Evolutionary conservation across 2,888 invertebrate genomes (phyloP), one percentile per base, ranked within the genome.

Genomic region (Noctua janthina): DNA sequence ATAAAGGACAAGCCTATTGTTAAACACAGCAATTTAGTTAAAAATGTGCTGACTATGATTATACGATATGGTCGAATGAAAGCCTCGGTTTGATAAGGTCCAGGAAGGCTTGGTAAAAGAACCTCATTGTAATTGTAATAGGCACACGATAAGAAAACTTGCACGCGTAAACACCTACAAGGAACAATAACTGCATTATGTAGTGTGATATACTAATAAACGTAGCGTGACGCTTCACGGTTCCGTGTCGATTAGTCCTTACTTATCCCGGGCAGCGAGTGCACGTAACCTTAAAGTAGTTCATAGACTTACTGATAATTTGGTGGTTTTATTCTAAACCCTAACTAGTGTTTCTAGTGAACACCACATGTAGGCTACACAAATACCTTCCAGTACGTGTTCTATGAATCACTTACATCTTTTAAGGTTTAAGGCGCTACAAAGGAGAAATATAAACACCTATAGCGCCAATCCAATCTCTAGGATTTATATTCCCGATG

Each of bases 61-160:
- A 49, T 49, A 35, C 20, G 6, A 4, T 1, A 68, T 4, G 13
- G 23, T 74, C 13, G 1, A 35, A 49, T n/a, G 17, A 74, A 74
- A 68, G 69, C 69, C 49, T 68, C 7, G 2, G 6, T 69, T 49
- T 68, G 17, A 67, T 23, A 67, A n/a, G 4, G 0, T 74, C 69
- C 35, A 10, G 35, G 35, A 78, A 54, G 29, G 17, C 67, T 13
- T 8, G 23, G 54, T 77, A 46, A 39, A 35, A 72, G 59, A 59
- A 70, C 43, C 23, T 59, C 54, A 64, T 64, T 79, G 66, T 78
- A 54, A n/a, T 43, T 29, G 23, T 78, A 39, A 59, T 10, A 46
- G 17, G 46, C 46, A 64, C 7, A 70, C 49, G 83, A 81, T 81
- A 81, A 81, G 76, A 83, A 69, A 76, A 64, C 10, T 54, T 46